Conservation (phyloP, 2,113 vertebrate species). For the Psettodes erumei region DNA sequence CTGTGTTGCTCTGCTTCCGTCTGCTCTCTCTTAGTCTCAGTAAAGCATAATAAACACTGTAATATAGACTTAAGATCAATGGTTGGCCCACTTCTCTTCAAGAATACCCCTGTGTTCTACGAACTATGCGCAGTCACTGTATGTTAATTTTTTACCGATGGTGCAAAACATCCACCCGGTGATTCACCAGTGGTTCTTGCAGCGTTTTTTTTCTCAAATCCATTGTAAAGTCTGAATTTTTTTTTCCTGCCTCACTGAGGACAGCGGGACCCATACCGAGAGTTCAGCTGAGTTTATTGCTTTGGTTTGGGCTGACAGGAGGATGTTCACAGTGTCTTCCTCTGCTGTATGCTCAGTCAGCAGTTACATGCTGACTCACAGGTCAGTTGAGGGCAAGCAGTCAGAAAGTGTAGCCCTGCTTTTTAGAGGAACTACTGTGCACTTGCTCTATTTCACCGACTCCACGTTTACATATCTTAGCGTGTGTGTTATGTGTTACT, state of each 20-base stretch:
- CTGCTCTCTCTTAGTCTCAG: neutral
- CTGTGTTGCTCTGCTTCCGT: neutral
- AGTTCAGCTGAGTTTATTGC: slow-evolving; percentile 18
- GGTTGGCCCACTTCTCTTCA: neutral
- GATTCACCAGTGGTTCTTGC: slow-evolving; percentile 8
- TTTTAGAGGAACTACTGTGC: too few species aligned
- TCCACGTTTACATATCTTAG: neutral
- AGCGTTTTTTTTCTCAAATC: neutral
- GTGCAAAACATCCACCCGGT: slow-evolving; percentile 24
- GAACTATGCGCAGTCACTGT: neutral
- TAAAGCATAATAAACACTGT: neutral
- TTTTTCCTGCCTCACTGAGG: neutral
- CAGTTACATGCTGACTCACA: slow-evolving; percentile 29
- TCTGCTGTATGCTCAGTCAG: slow-evolving; percentile 45
- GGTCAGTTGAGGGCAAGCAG: slow-evolving; percentile 5
- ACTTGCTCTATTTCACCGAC: too few species aligned
- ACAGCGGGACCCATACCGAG: neutral
- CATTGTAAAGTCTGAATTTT: neutral
- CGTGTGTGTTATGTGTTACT: too few species aligned
- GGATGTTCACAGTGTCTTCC: slow-evolving; percentile 20
- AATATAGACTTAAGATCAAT: neutral
- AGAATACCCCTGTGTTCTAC: neutral
- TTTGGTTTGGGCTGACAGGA: slow-evolving; percentile 22
- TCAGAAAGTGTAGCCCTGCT: slow-evolving; percentile 11
- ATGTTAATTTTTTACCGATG: too few species aligned